Conservation (phyloP, 2,113 vertebrate species). For the Arvicanthis niloticus region DNA sequence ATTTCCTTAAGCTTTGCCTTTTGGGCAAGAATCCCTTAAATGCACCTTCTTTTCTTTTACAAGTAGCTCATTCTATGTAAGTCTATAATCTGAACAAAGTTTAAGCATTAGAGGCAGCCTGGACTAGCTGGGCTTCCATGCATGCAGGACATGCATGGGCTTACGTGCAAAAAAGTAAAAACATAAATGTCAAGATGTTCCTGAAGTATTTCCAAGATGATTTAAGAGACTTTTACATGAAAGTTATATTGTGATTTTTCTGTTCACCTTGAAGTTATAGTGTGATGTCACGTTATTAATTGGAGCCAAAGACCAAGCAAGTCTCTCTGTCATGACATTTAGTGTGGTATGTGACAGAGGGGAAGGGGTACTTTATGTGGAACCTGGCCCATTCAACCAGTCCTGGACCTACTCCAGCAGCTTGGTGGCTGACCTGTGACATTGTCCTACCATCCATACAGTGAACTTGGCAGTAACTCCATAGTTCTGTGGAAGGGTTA, state of each 20-base stretch:
- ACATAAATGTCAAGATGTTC: neutral
- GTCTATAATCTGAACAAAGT: neutral
- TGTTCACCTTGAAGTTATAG: neutral
- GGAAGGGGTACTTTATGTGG: neutral
- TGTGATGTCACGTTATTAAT: neutral
- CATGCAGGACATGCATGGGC: neutral
- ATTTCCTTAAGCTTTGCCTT: constrained; percentile 17
- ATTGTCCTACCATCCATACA: neutral
- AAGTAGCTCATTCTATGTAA: neutral
- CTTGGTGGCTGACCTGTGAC: neutral
- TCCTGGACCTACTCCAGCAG: neutral
- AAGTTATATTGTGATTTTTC: neutral
- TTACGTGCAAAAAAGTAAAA: neutral
- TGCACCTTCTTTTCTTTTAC: neutral
- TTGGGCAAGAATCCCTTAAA: neutral
- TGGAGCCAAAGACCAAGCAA: neutral
- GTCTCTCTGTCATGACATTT: neutral
- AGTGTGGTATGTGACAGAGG: neutral
- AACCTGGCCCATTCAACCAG: neutral
- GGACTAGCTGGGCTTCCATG: neutral
- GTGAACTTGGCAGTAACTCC: neutral
- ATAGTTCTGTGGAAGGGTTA: neutral
- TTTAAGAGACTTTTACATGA: neutral
- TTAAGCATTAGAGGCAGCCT: too few species aligned
- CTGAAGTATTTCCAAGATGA: neutral